Percentiles rank a stretch among this genome's conserved stretches.
Conservation (phyloP, 2,888 invertebrate species). For the Iselma pallidipennis region DNA sequence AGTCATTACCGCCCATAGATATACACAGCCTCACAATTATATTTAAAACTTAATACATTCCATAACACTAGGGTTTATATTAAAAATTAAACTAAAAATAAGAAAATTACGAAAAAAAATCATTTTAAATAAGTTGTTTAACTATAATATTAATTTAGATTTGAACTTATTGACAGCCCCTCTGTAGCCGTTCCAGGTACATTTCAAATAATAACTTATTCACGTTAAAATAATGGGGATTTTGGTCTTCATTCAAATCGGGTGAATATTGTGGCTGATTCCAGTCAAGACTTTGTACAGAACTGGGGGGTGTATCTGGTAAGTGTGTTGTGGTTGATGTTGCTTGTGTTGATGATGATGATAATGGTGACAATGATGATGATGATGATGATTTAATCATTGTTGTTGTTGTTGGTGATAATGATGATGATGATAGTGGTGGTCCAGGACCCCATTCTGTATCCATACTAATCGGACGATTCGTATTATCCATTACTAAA, state of each 20-base stretch:
- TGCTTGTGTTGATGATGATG: background rate
- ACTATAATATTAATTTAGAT: background rate
- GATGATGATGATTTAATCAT: too few relatives aligned
- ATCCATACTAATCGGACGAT: slow-evolving; percentile 35
- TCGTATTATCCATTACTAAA: slow-evolving; percentile 49
- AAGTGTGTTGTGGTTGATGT: slow-evolving; percentile 31
- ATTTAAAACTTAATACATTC: too few relatives aligned
- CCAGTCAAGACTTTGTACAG: slow-evolving; percentile 49
- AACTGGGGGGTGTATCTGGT: slow-evolving; percentile 49
- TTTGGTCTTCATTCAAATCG: slow-evolving; percentile 74
- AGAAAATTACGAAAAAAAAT: slow-evolving; percentile 5
- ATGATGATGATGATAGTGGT: slow-evolving; percentile 27
- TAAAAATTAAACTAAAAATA: slow-evolving; percentile 1
- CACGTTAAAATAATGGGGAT: slow-evolving; percentile 82
- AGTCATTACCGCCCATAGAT: too few relatives aligned
- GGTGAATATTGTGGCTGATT: slow-evolving; percentile 68
- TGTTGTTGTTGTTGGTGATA: background rate
- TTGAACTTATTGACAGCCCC: slow-evolving; percentile 52
- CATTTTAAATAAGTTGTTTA: slow-evolving; percentile 6
- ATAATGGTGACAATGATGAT: slow-evolving; percentile 4
- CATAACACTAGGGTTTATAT: too few relatives aligned
- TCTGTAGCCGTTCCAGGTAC: slow-evolving; percentile 78
- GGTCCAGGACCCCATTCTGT: slow-evolving; percentile 50
- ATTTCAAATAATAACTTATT: slow-evolving; percentile 86
- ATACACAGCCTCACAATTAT: too few relatives aligned